Evolutionary conservation across 2,888 invertebrate genomes (phyloP), one percentile per base, ranked within the genome.

Genomic region (Limenitis arthemis): DNA sequence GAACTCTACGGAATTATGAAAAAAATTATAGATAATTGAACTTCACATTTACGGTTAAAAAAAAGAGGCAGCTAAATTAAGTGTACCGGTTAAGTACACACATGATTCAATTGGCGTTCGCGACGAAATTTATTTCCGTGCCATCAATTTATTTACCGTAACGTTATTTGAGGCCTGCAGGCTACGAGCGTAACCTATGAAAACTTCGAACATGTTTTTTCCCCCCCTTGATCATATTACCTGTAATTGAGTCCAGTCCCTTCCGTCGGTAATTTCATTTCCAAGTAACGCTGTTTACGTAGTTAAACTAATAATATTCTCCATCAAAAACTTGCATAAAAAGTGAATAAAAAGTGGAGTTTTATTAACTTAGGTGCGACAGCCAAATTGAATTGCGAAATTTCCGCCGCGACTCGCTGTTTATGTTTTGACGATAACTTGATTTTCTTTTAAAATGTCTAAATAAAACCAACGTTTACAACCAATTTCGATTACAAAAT

Each of bases 241-340:
- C 8, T 8, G 8, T 46, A 31, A 46, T 46, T 38, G 37, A 46
- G 46, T 30, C 12, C 30, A 30, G 46, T 12, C 38, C 44, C 36
- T 46, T 31, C 46, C 37, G 37, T 11, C 31, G n/a, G 37, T 46
- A 38, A 46, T 30, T 38, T 9, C n/a, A 37, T 46, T 46, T 46
- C 9, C 8, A 46, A 46, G 37, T 36, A 36, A 20, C 30, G 46
- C 12, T 46, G 46, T 30, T 38, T 46, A 20, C 31, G 30, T 46
- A 31, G 8, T 31, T 38, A 46, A 46, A 46, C 46, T 12, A 46
- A 46, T 46, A 46, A 46, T 37, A 38, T 46, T 30, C 30, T 37
- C 46, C 36, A 30, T 12, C 46, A 31, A 8, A 12, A 30, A 31
- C 11, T 11, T 46, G 46, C 37, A 37, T 46, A 11, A 9, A 11